Evolutionary conservation across 2,888 invertebrate species (phyloP).

Genomic region (Dastarcus helophoroides): DNA sequence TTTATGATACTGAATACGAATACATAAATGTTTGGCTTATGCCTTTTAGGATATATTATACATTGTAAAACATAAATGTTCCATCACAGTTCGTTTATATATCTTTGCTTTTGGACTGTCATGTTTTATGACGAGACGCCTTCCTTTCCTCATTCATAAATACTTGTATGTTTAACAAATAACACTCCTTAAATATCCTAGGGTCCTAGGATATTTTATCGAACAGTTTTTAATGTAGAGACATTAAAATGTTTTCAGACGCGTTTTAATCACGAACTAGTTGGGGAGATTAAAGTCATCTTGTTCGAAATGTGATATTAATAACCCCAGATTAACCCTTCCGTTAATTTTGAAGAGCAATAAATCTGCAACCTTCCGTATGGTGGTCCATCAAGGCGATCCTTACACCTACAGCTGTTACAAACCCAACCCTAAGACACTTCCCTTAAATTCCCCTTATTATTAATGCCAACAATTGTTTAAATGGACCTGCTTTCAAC

Average conservation of each 20-base stretch:
- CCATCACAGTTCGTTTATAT: conserved; percentile 22
- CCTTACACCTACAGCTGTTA: conserved; percentile 34
- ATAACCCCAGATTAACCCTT: conserved; percentile 38
- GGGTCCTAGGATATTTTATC: too few species aligned
- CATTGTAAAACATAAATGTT: conserved; percentile 27
- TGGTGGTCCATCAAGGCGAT: conserved; percentile 30
- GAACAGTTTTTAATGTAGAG: too few species aligned
- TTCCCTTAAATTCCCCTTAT: too few species aligned
- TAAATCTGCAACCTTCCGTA: conserved; percentile 38
- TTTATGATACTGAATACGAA: conserved; percentile 26
- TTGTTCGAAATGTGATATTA: conserved; percentile 31
- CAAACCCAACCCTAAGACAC: conserved; percentile 18
- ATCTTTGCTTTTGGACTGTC: conserved; percentile 16
- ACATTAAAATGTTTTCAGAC: too few species aligned
- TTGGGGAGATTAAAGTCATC: conserved; percentile 12
- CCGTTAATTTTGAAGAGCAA: conserved; percentile 36
- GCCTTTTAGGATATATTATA: conserved; percentile 27
- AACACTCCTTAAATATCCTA: too few species aligned
- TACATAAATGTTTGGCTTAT: conserved; percentile 26
- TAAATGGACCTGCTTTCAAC: too few species aligned
- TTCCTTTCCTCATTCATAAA: too few species aligned
- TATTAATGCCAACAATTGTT: too few species aligned
- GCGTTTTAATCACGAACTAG: too few species aligned
- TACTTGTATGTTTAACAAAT: too few species aligned
- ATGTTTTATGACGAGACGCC: conserved; percentile 18